Conservation (phyloP, 2,888 invertebrate species). For the Rhabditoides inermis region DNA sequence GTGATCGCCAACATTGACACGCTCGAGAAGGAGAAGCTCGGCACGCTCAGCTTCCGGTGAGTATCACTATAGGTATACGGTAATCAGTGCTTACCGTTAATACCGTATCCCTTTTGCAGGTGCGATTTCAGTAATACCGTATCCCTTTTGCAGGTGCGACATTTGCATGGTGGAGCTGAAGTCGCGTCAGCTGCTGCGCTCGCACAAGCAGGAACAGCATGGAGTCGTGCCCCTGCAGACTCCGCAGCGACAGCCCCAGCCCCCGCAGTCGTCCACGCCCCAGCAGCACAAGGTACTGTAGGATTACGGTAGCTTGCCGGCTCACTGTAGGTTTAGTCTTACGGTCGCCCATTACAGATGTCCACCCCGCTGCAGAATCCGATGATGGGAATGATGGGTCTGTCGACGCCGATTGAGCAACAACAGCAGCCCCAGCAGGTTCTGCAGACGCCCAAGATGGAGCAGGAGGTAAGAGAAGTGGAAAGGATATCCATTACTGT, state of each 20-base stretch:
- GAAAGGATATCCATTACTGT: too few species aligned
- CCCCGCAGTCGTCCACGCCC: neutral
- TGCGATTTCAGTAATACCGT: too few species aligned
- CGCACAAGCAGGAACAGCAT: constrained; percentile 95
- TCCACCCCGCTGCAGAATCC: too few species aligned
- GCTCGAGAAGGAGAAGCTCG: constrained; percentile 42
- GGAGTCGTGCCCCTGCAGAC: constrained; percentile 62
- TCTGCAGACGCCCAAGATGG: too few species aligned
- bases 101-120: neutral
- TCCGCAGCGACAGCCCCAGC: constrained; percentile 3
- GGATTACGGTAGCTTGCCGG: neutral
- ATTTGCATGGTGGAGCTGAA: constrained; percentile 96
- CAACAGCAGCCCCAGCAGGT: too few species aligned
- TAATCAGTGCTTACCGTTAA: neutral
- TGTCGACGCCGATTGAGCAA: too few species aligned
- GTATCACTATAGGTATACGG: neutral
- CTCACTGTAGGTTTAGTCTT: too few species aligned
- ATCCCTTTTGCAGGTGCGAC: constrained; percentile 88
- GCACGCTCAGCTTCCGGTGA: constrained; percentile 42
- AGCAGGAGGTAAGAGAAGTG: too few species aligned
- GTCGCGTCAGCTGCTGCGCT: constrained; percentile 90
- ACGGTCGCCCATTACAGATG: too few species aligned
- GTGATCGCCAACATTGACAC: constrained; percentile 53
- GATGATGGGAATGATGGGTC: too few species aligned
- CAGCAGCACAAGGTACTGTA: neutral